Evolutionary conservation across 2,888 invertebrate genomes (phyloP), one percentile per base, ranked within the genome.

Genomic region (Teleogryllus oceanicus): DNA sequence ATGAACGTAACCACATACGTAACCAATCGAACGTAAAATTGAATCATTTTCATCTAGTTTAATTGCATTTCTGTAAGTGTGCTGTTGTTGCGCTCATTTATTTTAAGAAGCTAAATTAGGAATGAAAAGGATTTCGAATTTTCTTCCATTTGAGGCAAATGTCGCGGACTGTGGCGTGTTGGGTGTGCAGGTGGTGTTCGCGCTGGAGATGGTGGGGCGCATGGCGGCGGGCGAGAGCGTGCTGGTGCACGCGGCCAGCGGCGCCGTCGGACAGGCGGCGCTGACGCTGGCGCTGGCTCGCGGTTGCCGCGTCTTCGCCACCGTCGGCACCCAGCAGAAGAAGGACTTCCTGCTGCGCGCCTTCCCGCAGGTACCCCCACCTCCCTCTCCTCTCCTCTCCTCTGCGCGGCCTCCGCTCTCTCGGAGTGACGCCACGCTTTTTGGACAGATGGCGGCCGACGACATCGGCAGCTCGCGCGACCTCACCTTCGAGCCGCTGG

Each of bases 201-300:
- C 92, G 1, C 86, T 93, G 18, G 87, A 91, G 79, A 85, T 90
- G 20, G 86, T 89, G 81, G 92, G 91, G 76, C 86, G 88, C 82
- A 88, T 91, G 83, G 86, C 86, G 83, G 84, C 84, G 81, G 89
- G 89, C 0, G 86, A n/a, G n/a, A 88, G 80, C 85, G 85, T 50
- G 82, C 88, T n/a, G 74, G 89, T 90, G 78, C 91, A 91, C 84
- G 89, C 91, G 2, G 91, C 91, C 5, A 91, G 91, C 81, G 94
- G 94, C 49, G 94, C 93, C 21, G 91, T 94, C 16, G 94, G 94
- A 0, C 91, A 93, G 85, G 93, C 94, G 1, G 94, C 94, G 16
- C 13, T 62, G 11, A 62, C 62, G 11, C n/a, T 62, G 62, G 62
- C 62, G 13, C n/a, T 62, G 62, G 62, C n/a, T n/a, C 13, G 62